A percentile compares a stretch with the other conserved stretches of the same genome.
Conservation (phyloP, 2,888 invertebrate species). For the Celastrina argiolus region DNA sequence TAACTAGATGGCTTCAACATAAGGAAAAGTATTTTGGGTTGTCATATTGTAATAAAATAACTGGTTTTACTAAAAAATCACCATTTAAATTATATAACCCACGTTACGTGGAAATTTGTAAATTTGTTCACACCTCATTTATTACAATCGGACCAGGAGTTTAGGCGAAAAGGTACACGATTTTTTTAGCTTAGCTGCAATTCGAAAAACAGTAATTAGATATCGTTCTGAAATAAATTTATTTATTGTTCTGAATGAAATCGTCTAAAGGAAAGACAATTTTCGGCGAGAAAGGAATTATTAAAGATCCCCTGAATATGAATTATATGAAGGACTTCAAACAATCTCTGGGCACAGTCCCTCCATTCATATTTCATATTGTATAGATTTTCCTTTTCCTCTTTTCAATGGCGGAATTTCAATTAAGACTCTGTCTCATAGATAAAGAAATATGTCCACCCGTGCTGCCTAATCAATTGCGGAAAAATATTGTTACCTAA, state of each 20-base stretch:
- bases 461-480: not conserved
- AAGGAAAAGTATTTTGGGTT: too few relatives aligned
- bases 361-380: not conserved
- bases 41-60: too few relatives aligned
- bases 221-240: not conserved
- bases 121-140: too few relatives aligned
- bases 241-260: not conserved
- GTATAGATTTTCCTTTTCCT: not conserved
- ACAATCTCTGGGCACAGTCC: not conserved
- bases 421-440: not conserved
- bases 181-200: too few relatives aligned
- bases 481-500: too few relatives aligned
- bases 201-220: too few relatives aligned
- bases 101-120: too few relatives aligned
- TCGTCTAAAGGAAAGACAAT: not conserved
- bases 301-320: not conserved
- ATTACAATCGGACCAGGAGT: too few relatives aligned
- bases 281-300: not conserved
- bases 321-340: not conserved
- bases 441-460: not conserved
- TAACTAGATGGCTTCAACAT: too few relatives aligned
- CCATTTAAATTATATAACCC: too few relatives aligned
- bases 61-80: too few relatives aligned
- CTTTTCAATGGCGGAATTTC: not conserved
- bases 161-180: too few relatives aligned